phyloP scores from a whole-genome alignment of 2,888 invertebrate genomes.

The Bombylius discolor region DNA sequence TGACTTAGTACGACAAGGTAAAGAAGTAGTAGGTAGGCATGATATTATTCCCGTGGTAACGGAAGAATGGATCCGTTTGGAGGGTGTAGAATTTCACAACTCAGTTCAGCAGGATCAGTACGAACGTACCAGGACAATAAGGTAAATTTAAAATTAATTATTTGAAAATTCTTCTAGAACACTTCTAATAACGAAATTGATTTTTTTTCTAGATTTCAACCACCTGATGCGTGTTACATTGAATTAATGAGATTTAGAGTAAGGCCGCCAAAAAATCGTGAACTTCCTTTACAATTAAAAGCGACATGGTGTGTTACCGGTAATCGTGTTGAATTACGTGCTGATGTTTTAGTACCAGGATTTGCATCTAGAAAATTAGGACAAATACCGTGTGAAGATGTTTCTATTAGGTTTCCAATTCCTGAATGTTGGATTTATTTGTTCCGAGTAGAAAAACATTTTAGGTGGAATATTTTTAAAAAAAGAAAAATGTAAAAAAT shows the following conservation, averaged over 20 bases:
- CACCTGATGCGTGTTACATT: slow-evolving; percentile 95
- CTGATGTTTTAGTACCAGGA: slow-evolving; percentile 92
- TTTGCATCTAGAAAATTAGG: slow-evolving; percentile 92
- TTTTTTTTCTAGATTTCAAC: slow-evolving; percentile 59
- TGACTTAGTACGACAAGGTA: slow-evolving; percentile 94
- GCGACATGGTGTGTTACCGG: slow-evolving; percentile 79
- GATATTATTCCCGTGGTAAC: slow-evolving; percentile 98
- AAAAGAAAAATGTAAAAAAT: not conserved
- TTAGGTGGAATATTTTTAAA: slow-evolving; percentile 37
- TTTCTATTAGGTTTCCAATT: slow-evolving; percentile 89
- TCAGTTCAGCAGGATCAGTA: slow-evolving; percentile 88
- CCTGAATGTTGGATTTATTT: slow-evolving; percentile 99
- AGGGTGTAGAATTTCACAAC: slow-evolving; percentile 86
- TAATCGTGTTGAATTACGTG: slow-evolving; percentile 84
- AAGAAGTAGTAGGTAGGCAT: slow-evolving; percentile 95
- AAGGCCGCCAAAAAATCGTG: slow-evolving; percentile 87
- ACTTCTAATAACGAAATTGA: not conserved
- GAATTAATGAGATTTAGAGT: slow-evolving; percentile 93
- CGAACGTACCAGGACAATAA: slow-evolving; percentile 68
- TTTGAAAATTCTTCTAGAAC: not conserved
- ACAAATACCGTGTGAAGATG: slow-evolving; percentile 95
- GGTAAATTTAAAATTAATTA: slow-evolving; percentile 40
- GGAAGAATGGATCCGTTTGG: slow-evolving; percentile 97
- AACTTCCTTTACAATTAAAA: slow-evolving; percentile 90
- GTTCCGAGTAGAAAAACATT: slow-evolving; percentile 96